phyloP scores from a whole-genome alignment of 2,888 invertebrate genomes.

The Smittia aterrima region DNA sequence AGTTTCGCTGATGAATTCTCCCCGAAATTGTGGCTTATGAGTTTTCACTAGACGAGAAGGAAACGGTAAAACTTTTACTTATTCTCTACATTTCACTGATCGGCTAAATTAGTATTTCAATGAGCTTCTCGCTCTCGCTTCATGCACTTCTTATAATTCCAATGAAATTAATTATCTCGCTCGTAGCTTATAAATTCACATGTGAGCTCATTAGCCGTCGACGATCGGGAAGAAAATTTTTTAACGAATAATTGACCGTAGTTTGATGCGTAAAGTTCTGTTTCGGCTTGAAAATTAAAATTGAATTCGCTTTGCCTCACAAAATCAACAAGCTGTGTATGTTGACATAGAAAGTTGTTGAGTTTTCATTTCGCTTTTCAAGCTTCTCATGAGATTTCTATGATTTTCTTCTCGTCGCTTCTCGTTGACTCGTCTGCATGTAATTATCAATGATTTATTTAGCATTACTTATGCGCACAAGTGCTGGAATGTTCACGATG shows the following conservation, averaged over 20 bases:
- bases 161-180: constrained; percentile 19
- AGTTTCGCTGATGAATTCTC: constrained; percentile 26
- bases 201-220: constrained; percentile 25
- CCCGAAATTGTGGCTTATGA: constrained; percentile 29
- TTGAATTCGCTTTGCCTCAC: not conserved
- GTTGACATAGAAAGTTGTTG: too few species aligned
- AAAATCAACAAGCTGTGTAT: too few species aligned
- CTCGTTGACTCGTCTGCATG: too few species aligned
- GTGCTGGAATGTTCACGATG: too few species aligned
- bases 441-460: too few species aligned
- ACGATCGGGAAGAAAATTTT: not conserved
- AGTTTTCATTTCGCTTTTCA: too few species aligned
- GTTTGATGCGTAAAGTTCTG: not conserved
- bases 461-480: too few species aligned
- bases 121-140: not conserved
- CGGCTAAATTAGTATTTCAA: constrained; percentile 23
- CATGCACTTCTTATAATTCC: not conserved
- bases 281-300: not conserved
- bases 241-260: constrained; percentile 34
- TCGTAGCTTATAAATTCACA: not conserved
- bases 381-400: too few species aligned
- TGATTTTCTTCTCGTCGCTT: too few species aligned
- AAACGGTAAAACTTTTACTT: constrained; percentile 36
- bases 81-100: constrained; percentile 5
- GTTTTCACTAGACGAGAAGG: not conserved